These are phyloP conservation scores for Pionites leucogaster DNA, from an alignment of 2,113 vertebrate species.

Conservation along the genomic window DNA sequence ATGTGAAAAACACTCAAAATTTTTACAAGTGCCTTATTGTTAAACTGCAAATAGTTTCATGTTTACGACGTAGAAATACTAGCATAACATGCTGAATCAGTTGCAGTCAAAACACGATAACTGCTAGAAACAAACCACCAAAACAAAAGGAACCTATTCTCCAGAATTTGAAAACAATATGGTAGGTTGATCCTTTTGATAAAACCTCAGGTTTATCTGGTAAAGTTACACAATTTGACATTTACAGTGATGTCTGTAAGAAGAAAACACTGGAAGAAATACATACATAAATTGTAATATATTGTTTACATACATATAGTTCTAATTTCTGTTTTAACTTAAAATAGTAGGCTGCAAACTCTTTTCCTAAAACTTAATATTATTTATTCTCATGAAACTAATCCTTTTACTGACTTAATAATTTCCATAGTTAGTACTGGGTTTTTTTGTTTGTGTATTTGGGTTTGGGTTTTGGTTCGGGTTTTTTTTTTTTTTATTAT, in stretches of 20 bases:
- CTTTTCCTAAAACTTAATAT: background rate
- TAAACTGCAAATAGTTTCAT: background rate
- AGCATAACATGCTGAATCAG: background rate
- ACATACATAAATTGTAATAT: background rate
- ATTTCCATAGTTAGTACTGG: background rate
- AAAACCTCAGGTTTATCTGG: background rate
- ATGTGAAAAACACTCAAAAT: background rate
- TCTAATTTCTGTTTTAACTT: background rate
- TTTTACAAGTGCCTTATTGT: background rate
- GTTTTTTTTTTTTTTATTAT: background rate
- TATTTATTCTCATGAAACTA: background rate
- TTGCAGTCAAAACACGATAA: background rate
- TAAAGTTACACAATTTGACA: background rate
- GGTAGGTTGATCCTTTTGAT: fast-evolving
- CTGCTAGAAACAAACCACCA: background rate
- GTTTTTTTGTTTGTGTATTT: fast-evolving
- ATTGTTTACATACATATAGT: background rate
- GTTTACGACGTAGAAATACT: background rate
- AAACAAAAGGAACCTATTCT: background rate
- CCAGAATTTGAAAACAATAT: background rate
- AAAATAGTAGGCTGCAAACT: background rate
- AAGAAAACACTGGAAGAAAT: background rate
- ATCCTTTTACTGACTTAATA: background rate
- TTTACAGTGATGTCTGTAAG: background rate
- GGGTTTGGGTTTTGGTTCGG: background rate